phyloP scores from a whole-genome alignment of 2,888 invertebrate species.

The Geophilus truncorum region DNA sequence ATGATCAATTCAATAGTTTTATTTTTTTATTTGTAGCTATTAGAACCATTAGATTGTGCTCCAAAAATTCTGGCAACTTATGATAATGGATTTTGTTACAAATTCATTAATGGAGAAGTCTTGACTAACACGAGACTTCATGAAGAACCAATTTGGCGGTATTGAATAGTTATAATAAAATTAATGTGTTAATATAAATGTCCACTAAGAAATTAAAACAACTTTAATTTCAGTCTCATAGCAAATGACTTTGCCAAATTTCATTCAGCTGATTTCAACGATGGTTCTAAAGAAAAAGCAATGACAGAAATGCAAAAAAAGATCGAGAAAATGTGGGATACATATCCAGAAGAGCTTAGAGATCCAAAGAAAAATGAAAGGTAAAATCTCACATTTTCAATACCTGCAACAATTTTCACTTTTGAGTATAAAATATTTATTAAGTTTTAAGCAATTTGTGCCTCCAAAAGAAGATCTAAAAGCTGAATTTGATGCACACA shows the following conservation, averaged over 20 bases:
- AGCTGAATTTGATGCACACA: neutral
- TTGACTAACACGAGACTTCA: neutral
- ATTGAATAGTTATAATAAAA: neutral
- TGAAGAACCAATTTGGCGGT: conserved; percentile 17
- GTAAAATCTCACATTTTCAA: neutral
- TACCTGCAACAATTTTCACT: neutral
- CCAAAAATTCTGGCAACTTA: neutral
- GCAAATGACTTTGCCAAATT: neutral
- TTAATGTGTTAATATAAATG: neutral
- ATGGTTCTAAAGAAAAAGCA: neutral
- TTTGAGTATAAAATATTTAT: neutral
- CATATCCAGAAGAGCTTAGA: neutral
- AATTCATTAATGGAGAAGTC: neutral
- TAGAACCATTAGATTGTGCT: neutral
- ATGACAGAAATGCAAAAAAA: neutral
- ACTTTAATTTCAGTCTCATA: neutral
- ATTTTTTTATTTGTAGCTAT: neutral
- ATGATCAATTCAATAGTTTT: too few relatives aligned
- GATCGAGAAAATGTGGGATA: neutral
- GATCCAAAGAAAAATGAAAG: conserved; percentile 22
- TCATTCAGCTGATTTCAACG: neutral
- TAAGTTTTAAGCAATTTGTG: neutral
- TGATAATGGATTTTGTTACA: conserved; percentile 1
- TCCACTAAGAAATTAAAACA: too few relatives aligned
- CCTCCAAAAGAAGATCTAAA: neutral